Conservation (phyloP, 2,888 invertebrate species). For the Eueremaeus valkanovi region DNA sequence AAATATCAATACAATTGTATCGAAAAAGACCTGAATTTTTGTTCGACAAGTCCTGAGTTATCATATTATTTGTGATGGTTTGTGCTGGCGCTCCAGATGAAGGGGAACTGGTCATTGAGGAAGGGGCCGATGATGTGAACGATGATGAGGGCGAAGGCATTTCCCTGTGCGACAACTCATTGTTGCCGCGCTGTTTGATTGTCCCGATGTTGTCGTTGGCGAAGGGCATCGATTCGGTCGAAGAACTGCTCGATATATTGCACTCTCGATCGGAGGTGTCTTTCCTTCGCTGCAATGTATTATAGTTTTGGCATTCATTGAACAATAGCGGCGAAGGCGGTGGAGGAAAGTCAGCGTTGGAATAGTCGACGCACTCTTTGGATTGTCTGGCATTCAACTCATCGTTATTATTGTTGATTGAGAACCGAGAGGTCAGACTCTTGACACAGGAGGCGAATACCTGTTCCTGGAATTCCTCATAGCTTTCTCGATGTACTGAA, state of each 20-base stretch:
- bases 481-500: slow-evolving; percentile 41
- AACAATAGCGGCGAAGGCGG: slow-evolving; percentile 50
- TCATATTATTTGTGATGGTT: not conserved
- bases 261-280: slow-evolving; percentile 41
- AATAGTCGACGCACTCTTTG: not conserved
- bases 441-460: slow-evolving; percentile 53
- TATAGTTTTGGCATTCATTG: slow-evolving; percentile 26
- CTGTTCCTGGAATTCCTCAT: slow-evolving; percentile 48
- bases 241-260: slow-evolving; percentile 58
- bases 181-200: slow-evolving; percentile 70
- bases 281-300: slow-evolving; percentile 41
- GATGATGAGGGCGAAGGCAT: slow-evolving; percentile 34
- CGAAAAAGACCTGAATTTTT: not conserved
- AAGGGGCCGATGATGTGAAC: slow-evolving; percentile 31
- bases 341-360: slow-evolving; percentile 51
- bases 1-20: not conserved
- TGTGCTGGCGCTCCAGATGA: not conserved
- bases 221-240: slow-evolving; percentile 89
- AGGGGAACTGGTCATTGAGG: slow-evolving; percentile 31
- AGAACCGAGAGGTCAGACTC: slow-evolving; percentile 49
- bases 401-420: slow-evolving; percentile 38
- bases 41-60: not conserved
- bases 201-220: slow-evolving; percentile 98
- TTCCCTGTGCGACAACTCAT: not conserved
- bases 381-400: slow-evolving; percentile 40